These are phyloP conservation scores for Chymomyza procnemis DNA, from an alignment of 2,888 invertebrate genomes.

Conservation along the genomic window DNA sequence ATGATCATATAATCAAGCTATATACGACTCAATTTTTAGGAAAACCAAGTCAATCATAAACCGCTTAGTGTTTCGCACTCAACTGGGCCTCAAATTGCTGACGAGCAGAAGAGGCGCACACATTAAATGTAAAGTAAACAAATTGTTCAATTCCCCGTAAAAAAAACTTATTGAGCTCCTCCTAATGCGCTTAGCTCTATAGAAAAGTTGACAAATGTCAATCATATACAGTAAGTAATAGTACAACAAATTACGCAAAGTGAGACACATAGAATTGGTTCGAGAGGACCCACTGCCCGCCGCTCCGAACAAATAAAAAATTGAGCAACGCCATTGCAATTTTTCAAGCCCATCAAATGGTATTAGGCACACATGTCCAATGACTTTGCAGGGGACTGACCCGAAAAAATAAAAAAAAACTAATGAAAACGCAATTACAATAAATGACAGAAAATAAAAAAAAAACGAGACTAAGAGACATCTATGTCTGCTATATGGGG, in stretches of 20 bases:
- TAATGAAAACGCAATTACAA: neutral
- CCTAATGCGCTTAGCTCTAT: neutral
- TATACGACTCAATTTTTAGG: neutral
- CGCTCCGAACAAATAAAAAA: neutral
- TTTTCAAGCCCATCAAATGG: neutral
- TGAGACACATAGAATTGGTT: neutral
- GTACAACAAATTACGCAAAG: slow-evolving; percentile 1
- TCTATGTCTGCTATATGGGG: neutral
- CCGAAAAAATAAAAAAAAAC: slow-evolving; percentile 22
- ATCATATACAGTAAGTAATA: neutral
- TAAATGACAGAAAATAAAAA: neutral
- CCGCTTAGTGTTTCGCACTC: neutral
- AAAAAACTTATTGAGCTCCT: neutral
- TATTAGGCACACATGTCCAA: neutral
- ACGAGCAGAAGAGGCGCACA: slow-evolving; percentile 53
- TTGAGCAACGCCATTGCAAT: neutral
- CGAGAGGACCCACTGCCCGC: neutral
- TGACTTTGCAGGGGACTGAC: slow-evolving; percentile 32
- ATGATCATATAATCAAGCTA: neutral
- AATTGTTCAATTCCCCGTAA: slow-evolving; percentile 43
- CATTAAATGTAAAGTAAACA: slow-evolving; percentile 52
- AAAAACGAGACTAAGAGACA: slow-evolving; percentile 5
- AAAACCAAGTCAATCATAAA: neutral
- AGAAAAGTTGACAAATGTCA: slow-evolving; percentile 2
- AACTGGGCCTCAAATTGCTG: slow-evolving; percentile 6